These are phyloP conservation scores for Poecilia velifera DNA, from an alignment of 2,797 vertebrate species.

Conservation along the genomic window DNA sequence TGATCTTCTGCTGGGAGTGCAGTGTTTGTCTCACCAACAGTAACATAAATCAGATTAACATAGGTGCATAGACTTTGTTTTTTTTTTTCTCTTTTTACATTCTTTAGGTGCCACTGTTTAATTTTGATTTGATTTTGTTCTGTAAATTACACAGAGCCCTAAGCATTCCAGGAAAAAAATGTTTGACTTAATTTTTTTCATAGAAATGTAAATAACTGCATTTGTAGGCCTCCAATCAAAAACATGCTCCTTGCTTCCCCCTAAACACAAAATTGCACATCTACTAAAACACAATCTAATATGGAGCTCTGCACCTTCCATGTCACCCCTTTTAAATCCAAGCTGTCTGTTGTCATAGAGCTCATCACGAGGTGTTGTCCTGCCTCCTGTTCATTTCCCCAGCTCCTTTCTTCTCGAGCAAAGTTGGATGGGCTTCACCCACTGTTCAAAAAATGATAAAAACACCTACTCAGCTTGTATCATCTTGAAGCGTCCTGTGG, in stretches of 20 bases:
- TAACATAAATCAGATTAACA: background rate
- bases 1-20: background rate
- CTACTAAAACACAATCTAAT: background rate
- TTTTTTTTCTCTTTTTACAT: background rate
- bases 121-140: background rate
- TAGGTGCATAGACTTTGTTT: too few relatives aligned
- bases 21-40: background rate
- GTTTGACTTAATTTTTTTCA: conserved; percentile 28
- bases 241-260: conserved; percentile 10
- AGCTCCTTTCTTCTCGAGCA: conserved; percentile 14
- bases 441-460: conserved; percentile 42
- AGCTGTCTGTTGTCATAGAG: conserved; percentile 34
- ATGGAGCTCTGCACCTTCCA: background rate
- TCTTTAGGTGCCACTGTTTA: background rate
- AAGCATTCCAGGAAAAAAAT: background rate
- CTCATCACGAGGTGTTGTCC: conserved; percentile 64
- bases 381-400: conserved; percentile 73
- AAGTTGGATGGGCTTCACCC: background rate
- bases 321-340: accelerated
- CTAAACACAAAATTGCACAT: conserved; percentile 16
- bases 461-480: background rate
- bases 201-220: conserved; percentile 49
- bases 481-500: conserved; percentile 34
- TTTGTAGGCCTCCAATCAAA: conserved; percentile 22
- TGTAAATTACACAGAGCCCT: background rate